phyloP scores from a whole-genome alignment of 2,113 vertebrate species.

The Scomber japonicus region DNA sequence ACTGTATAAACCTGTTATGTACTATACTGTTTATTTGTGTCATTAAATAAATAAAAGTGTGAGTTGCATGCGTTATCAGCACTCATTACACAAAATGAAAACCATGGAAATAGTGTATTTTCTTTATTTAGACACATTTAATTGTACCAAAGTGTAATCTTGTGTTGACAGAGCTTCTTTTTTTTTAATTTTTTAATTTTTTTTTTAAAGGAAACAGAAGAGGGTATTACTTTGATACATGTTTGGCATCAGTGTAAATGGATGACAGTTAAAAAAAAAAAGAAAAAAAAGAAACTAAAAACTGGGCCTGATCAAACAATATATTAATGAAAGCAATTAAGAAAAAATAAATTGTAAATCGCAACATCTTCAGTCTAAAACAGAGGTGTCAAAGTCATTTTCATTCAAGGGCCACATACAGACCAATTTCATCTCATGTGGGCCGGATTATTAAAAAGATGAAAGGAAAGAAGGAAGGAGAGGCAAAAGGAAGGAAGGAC shows the following conservation, averaged over 20 bases:
- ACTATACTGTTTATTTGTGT: slow-evolving; percentile 49
- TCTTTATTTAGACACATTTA: slow-evolving; percentile 52
- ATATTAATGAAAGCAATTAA: slow-evolving; percentile 36
- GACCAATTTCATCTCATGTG: too few relatives aligned
- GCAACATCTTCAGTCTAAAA: slow-evolving; percentile 13
- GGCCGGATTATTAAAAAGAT: too few relatives aligned
- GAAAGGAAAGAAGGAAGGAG: too few relatives aligned
- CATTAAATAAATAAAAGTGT: slow-evolving; percentile 42
- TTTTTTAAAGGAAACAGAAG: neutral
- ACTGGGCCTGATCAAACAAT: slow-evolving; percentile 17
- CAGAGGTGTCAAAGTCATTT: neutral
- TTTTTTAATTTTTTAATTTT: neutral
- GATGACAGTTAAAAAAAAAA: neutral
- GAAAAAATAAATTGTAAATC: neutral
- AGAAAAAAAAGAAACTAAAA: neutral
- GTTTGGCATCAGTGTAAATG: slow-evolving; percentile 13
- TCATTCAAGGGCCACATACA: too few relatives aligned
- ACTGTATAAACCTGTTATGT: slow-evolving; percentile 38
- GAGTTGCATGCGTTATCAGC: neutral
- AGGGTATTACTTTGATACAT: neutral
- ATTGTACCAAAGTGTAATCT: slow-evolving; percentile 24
- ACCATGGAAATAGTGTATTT: neutral
- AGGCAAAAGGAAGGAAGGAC: too few relatives aligned
- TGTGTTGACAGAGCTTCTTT: neutral
- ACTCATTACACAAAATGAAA: slow-evolving; percentile 21